Percentiles rank a stretch among this genome's conserved stretches.
Evolutionary conservation across 2,888 invertebrate species (phyloP).

Genomic region (Petrolisthes cinctipes): DNA sequence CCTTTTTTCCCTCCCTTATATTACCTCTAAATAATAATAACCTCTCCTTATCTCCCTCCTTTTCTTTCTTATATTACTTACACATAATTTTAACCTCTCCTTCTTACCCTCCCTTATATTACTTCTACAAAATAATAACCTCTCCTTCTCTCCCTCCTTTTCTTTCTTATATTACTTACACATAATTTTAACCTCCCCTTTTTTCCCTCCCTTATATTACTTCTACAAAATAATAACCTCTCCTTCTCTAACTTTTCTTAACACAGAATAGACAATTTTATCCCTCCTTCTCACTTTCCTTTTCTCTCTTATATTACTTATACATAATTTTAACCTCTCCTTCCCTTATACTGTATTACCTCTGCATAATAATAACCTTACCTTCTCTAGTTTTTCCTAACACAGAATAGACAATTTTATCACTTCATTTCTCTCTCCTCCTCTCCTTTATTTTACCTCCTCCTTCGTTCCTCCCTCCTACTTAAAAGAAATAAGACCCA

Average conservation of each 20-base stretch:
- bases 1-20: background rate
- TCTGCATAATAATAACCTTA: background rate
- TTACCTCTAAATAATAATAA: background rate
- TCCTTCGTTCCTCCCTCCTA: background rate
- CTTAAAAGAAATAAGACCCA: accelerated
- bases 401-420: background rate
- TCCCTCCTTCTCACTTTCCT: background rate
- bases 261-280: background rate
- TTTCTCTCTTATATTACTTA: background rate
- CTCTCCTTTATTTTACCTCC: background rate
- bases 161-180: background rate
- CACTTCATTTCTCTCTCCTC: background rate
- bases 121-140: background rate
- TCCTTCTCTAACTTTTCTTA: background rate
- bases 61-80: background rate
- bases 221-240: background rate
- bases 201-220: background rate
- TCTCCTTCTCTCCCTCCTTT: background rate
- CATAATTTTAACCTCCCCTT: background rate
- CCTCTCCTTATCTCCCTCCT: background rate
- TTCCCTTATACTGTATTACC: background rate
- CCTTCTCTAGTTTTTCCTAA: background rate
- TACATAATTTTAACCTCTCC: background rate
- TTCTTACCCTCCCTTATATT: background rate
- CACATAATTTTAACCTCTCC: background rate